Base-by-base conservation (phyloP, 1,140 invertebrate species). In the Batillaria attramentaria region DNA sequence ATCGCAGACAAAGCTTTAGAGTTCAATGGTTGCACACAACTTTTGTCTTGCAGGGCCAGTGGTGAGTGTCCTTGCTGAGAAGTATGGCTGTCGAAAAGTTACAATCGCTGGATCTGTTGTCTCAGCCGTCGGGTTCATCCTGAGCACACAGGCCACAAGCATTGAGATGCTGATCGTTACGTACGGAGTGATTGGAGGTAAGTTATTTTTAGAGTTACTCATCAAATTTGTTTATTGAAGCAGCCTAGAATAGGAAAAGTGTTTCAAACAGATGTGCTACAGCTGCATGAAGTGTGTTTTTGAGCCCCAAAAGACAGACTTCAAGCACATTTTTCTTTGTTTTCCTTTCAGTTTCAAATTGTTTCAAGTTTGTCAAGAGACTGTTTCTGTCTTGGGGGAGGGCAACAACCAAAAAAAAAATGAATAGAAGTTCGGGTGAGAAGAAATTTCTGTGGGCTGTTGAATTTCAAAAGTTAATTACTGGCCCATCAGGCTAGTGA, bases 11-110 rank as follows among this genome's bases (percentile, higher is more conserved):
- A 10, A 66, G 13, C n/a, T 54, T 54, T 54, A 54, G 13, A 54
- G 13, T 54, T 54, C n/a, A 54, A 54, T 16, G n/a, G 16, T 16
- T 54, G n/a, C n/a, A 16, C 16, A 54, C 50, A n/a, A 13, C n/a
- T 54, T 54, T n/a, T 54, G n/a, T n/a, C n/a, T n/a, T 82, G 33
- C 88, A 94, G 98, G 98, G 81, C 98, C 98, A 0, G 95, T 99
- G 87, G 97, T 97, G 1, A 97, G 96, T 78, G 96, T 95, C 0
- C 91, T 98, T 72, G 91, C 92, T 10, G 96, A 96, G 87, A 93
- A 95, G 81, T 99, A 96, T 86, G 98, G 97, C 6, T 98, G 98
- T 91, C 93, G 97, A 65, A 91, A 93, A 24, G 96, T 99, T 0
- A 95, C 96, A 0, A 96, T 99, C 39, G 84, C 94, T 0, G 98